Evolutionary conservation across 2,797 vertebrate genomes (phyloP).

Genomic region (Diceros bicornis): DNA sequence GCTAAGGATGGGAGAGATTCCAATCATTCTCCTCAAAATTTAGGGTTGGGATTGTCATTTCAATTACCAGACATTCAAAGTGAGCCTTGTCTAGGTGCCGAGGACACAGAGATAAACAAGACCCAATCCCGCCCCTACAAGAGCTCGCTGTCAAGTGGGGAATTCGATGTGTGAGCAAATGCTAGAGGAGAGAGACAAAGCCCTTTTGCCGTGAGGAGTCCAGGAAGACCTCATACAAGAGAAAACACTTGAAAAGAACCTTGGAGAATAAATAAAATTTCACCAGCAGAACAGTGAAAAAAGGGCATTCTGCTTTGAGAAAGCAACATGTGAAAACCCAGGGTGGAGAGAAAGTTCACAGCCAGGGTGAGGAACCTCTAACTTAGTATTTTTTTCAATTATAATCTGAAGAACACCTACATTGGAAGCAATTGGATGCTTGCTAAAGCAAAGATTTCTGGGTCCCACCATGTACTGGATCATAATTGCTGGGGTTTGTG

Average conservation of each 20-base stretch:
- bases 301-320: not conserved
- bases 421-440: not conserved
- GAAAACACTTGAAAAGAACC: not conserved
- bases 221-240: not conserved
- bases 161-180: slow-evolving; percentile 39
- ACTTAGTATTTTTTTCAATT: not conserved
- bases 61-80: slow-evolving; percentile 28
- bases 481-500: not conserved
- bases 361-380: not conserved
- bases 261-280: slow-evolving; percentile 35
- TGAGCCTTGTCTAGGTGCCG: not conserved
- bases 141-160: not conserved
- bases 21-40: not conserved
- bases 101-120: not conserved
- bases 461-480: too few species aligned
- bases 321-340: not conserved
- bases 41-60: not conserved
- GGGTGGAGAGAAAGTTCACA: not conserved
- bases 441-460: not conserved
- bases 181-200: not conserved
- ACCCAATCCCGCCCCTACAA: not conserved
- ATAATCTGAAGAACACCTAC: not conserved
- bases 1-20: slow-evolving; percentile 32
- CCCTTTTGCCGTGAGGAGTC: not conserved
- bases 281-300: not conserved